Base-by-base conservation (phyloP, 2,888 invertebrate genomes). In the Metacarcinus magister region DNA sequence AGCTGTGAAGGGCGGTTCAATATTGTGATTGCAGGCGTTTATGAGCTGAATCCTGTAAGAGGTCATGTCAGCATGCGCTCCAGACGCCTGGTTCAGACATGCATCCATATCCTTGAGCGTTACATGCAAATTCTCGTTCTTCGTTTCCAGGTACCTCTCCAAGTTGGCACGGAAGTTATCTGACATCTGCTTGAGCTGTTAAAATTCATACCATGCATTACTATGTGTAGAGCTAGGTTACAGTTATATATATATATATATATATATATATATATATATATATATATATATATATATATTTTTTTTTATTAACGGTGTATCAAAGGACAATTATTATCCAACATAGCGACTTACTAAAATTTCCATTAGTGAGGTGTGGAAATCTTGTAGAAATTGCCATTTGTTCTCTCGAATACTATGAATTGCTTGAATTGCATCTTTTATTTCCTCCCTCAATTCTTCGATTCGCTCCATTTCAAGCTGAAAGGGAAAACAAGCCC, bases 381-480 rank as follows among this genome's bases (percentile, higher is more conserved):
- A 67, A 0, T 92, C 44, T 67, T 75, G 7, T 8, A 95, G 16
- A 23, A 46, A 92, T 16, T 46, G 46, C 39, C 43, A 23, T 46
- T 92, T 95, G 2, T 46, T n/a, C 32, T 48, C 16, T 23, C 92
- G 95, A 16, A 46, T 2, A 4, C 13, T 0, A 2, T 48, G 92
- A 32, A 95, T 92, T 5, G 10, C 13, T 32, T 46, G n/a, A 7
- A 92, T 23, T 75, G 95, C 92, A 0, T 95, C 92, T n/a, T 75
- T 44, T 8, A 92, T n/a, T 43, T 95, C 28, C 5, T 92, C 28
- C 16, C 92, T 28, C 28, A 95, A 67, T 67, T 95, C 92, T 32
- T 95, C 95, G 48, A 95, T 92, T 92, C 46, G 48, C 23, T 95
- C 95, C 95, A 95, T 95, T 75, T 23, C 67, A 8, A 92, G 10